These are phyloP conservation scores for Apamea crenata DNA, from an alignment of 2,888 invertebrate genomes.

Conservation along the genomic window DNA sequence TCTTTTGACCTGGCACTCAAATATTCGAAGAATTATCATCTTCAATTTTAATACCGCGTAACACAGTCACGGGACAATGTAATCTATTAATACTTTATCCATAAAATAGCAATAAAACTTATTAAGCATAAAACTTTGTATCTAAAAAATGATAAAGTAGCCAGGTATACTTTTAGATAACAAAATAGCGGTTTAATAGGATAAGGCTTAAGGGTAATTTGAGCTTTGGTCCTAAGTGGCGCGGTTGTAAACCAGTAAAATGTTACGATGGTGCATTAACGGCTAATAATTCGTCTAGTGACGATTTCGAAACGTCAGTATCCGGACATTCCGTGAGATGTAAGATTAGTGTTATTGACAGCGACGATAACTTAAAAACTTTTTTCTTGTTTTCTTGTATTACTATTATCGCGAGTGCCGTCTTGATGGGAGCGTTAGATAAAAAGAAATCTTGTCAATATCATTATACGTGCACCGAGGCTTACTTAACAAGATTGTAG, in stretches of 20 bases:
- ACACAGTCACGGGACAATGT: conserved; percentile 54
- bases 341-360: conserved; percentile 83
- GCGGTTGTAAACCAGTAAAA: conserved; percentile 81
- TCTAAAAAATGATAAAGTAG: conserved; percentile 66
- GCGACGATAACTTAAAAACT: conserved; percentile 83
- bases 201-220: conserved; percentile 76
- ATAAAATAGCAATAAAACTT: conserved; percentile 59
- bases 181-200: conserved; percentile 66
- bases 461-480: conserved; percentile 83
- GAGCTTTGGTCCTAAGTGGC: conserved; percentile 81
- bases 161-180: conserved; percentile 64
- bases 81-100: conserved; percentile 54
- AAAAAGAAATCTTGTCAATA: conserved; percentile 85
- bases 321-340: conserved; percentile 82
- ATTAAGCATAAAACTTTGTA: conserved; percentile 47
- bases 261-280: conserved; percentile 82
- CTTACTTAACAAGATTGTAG: conserved; percentile 86
- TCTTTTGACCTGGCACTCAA: conserved; percentile 41
- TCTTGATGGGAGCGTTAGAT: conserved; percentile 81
- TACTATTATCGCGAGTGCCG: conserved; percentile 80
- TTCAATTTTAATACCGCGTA: conserved; percentile 55
- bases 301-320: conserved; percentile 85
- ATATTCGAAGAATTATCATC: conserved; percentile 53
- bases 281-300: conserved; percentile 84
- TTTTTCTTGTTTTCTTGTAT: conserved; percentile 84